A percentile compares a stretch with the other conserved stretches of the same genome.
Conservation (phyloP, 2,888 invertebrate genomes). For the Leptinotarsa juncta region DNA sequence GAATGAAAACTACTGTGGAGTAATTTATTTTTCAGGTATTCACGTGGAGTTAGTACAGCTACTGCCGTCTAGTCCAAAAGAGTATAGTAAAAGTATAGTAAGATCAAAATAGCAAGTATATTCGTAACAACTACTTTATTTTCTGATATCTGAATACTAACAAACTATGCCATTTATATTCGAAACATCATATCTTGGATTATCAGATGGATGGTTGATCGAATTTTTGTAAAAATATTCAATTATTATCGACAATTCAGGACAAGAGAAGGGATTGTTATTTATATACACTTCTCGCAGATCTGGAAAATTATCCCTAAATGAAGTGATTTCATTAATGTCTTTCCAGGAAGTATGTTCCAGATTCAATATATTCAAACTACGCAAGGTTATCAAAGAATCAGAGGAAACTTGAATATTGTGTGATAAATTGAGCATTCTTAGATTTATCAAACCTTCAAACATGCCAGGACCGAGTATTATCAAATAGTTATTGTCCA, state of each 20-base stretch:
- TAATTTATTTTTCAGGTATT: no score
- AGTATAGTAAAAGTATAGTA: no score
- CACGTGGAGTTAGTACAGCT: no score
- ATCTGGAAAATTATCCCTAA: background rate
- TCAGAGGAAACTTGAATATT: background rate
- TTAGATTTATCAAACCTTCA: conserved; percentile 31
- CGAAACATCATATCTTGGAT: background rate
- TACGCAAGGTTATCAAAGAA: background rate
- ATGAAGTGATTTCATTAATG: background rate
- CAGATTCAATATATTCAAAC: conserved; percentile 5
- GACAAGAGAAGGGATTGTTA: background rate
- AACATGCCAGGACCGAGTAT: conserved; percentile 34
- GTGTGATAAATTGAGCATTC: conserved; percentile 25
- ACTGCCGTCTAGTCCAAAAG: no score
- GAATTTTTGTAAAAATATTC: background rate
- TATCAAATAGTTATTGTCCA: conserved; percentile 34
- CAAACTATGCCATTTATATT: background rate
- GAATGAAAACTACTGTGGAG: no score
- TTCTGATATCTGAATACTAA: background rate
- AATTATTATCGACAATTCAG: background rate
- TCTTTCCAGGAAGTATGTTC: background rate
- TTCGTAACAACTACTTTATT: no score
- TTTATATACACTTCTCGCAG: background rate
- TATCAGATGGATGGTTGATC: background rate
- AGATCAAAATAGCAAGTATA: no score